Evolutionary conservation across 2,797 vertebrate genomes (phyloP), one percentile per base, ranked within the genome.

Genomic region (Naso thynnoides): DNA sequence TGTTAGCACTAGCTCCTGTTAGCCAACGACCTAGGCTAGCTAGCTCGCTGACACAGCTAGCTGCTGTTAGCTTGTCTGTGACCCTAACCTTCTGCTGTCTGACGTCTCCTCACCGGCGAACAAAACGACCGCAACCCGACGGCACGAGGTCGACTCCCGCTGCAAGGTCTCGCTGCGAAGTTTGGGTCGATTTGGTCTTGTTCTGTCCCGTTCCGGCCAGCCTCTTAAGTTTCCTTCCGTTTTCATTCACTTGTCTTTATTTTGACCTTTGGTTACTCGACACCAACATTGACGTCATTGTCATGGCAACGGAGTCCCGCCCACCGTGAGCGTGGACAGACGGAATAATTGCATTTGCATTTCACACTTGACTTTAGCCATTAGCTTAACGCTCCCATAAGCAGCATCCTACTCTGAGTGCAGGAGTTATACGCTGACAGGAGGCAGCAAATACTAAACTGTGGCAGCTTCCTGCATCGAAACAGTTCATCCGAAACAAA

Each of bases 231-330:
- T 91, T 86, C 87, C 91, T 92, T 92, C 92, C 92, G 89, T 92
- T 91, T 93, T 82, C 86, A 91, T 92, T 91, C 91, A 91, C 91
- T 92, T 92, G 91, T 91, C 91, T 94, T 94, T 91, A 93, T 90
- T 93, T 93, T 94, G 93, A 94, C 93, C 93, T 94, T 94, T 93
- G 91, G 94, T 94, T 94, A 94, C 93, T 89, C 91, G 91, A 94
- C 93, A 94, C 94, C 90, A 91, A 93, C 91, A 89, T 90, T 94
- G 93, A 94, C 93, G 94, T 94, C 93, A 94, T 91, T 86, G 92
- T 83, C 93, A 93, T 93, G 89, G 92, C 85, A 95, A 94, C 92
- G 31, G 36, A 89, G 76, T 6, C 77, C 91, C 92, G 76, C 94
- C 92, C 27, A 82, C 91, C 61, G 64, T 0, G 65, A 78, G 78